Evolutionary conservation across 2,888 invertebrate species (phyloP).

Genomic region (Dione vanillae): DNA sequence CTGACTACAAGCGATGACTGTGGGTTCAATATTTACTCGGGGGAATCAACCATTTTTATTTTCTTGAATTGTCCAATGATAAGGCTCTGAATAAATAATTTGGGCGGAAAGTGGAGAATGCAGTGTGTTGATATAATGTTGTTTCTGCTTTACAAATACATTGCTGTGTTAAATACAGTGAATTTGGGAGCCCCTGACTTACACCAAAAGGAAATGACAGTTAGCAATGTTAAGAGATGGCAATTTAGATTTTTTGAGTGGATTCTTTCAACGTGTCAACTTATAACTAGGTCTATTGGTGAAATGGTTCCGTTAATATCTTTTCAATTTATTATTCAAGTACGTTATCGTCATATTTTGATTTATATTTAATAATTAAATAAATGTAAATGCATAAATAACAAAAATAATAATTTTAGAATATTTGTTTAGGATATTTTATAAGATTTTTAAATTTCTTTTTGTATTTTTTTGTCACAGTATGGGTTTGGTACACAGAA

Average conservation of each 20-base stretch:
- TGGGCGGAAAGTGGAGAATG: too few species aligned
- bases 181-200: conserved; percentile 7
- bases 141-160: too few species aligned
- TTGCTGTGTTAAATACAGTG: not conserved
- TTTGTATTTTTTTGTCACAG: too few species aligned
- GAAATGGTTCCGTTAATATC: conserved; percentile 39
- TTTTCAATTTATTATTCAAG: conserved; percentile 32
- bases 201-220: conserved; percentile 3
- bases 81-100: too few species aligned
- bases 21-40: too few species aligned
- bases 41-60: too few species aligned
- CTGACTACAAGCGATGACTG: too few species aligned
- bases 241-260: conserved; percentile 44
- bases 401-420: not conserved
- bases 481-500: too few species aligned
- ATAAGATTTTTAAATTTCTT: too few species aligned
- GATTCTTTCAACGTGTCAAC: conserved; percentile 55
- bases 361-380: not conserved
- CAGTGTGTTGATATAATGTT: too few species aligned
- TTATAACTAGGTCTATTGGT: conserved; percentile 46
- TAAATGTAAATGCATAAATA: not conserved
- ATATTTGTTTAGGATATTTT: too few species aligned
- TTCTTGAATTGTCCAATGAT: too few species aligned
- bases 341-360: not conserved
- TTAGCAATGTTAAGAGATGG: conserved; percentile 30